These are phyloP conservation scores for Axea sp. DNA, from an alignment of 2,888 invertebrate genomes.

Conservation along the genomic window DNA sequence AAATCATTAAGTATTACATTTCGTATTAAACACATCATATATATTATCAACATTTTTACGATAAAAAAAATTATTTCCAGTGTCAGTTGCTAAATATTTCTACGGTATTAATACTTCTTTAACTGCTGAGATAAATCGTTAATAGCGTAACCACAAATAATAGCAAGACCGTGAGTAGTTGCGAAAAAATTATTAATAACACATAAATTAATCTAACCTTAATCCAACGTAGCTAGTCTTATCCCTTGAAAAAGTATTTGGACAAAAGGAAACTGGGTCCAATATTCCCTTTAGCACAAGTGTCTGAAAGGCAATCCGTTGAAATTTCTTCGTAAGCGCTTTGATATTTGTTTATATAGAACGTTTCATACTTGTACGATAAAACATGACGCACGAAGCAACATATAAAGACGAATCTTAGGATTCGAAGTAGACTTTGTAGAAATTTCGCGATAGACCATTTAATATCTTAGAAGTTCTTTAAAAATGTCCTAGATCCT, in stretches of 20 bases:
- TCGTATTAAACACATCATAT: too few species aligned
- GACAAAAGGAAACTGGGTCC: slow-evolving; percentile 42
- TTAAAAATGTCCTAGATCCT: slow-evolving; percentile 24
- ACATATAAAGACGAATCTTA: slow-evolving; percentile 31
- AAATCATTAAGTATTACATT: too few species aligned
- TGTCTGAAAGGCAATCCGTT: slow-evolving; percentile 50
- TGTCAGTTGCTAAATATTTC: too few species aligned
- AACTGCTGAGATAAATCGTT: slow-evolving; percentile 8
- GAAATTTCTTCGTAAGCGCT: slow-evolving; percentile 57
- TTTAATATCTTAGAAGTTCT: slow-evolving; percentile 27
- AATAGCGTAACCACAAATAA: slow-evolving; percentile 7
- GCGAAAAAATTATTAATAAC: slow-evolving; percentile 14
- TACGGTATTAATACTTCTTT: too few species aligned
- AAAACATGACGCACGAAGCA: slow-evolving; percentile 36
- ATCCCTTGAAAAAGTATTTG: slow-evolving; percentile 36
- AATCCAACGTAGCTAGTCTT: slow-evolving; percentile 37
- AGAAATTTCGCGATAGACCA: slow-evolving; percentile 41
- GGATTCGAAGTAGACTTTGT: slow-evolving; percentile 35
- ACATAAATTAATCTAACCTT: slow-evolving; percentile 50
- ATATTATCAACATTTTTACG: too few species aligned
- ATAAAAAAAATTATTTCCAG: too few species aligned
- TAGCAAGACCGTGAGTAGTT: slow-evolving; percentile 1
- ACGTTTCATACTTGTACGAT: slow-evolving; percentile 52
- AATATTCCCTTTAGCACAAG: slow-evolving; percentile 47
- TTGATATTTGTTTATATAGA: slow-evolving; percentile 60